Conservation (phyloP, 2,113 vertebrate species). For the Phaethon lepturus region DNA sequence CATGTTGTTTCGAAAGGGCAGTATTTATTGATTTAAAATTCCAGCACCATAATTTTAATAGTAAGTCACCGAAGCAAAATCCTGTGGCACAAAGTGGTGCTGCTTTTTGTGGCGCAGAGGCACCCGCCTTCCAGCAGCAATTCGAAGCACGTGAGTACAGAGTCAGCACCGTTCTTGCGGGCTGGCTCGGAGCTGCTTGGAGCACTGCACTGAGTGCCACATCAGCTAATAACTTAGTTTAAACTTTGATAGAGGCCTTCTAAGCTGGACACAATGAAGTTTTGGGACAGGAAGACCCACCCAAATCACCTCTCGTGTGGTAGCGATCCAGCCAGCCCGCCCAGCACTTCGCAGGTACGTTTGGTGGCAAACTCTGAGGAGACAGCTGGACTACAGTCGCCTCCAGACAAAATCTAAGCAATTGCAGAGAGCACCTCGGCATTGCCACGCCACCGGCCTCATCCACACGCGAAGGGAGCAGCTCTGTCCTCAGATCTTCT, state of each 20-base stretch:
- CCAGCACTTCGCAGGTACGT: not conserved
- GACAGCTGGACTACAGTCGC: not conserved
- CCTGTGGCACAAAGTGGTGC: not conserved
- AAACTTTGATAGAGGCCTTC: not conserved
- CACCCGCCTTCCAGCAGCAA: not conserved
- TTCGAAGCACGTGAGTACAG: fast-evolving
- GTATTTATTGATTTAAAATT: not conserved
- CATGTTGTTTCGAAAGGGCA: not conserved
- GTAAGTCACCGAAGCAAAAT: not conserved
- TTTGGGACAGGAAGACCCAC: not conserved
- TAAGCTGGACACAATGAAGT: not conserved
- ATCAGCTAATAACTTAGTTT: not conserved
- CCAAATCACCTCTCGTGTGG: not conserved
- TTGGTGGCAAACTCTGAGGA: not conserved
- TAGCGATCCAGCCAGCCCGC: not conserved
- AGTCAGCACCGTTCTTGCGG: not conserved
- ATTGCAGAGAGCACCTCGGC: not conserved
- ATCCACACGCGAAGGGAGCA: fast-evolving
- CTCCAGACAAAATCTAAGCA: fast-evolving
- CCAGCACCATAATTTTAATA: not conserved
- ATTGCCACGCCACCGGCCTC: fast-evolving
- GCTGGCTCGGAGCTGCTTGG: not conserved
- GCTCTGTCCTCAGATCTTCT: not conserved
- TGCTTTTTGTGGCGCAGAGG: not conserved
- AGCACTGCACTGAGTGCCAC: fast-evolving